A percentile compares a stretch with the other conserved stretches of the same genome.
These are phyloP conservation scores for Oceanodroma tethys DNA, from an alignment of 2,113 vertebrate species.

Conservation along the genomic window DNA sequence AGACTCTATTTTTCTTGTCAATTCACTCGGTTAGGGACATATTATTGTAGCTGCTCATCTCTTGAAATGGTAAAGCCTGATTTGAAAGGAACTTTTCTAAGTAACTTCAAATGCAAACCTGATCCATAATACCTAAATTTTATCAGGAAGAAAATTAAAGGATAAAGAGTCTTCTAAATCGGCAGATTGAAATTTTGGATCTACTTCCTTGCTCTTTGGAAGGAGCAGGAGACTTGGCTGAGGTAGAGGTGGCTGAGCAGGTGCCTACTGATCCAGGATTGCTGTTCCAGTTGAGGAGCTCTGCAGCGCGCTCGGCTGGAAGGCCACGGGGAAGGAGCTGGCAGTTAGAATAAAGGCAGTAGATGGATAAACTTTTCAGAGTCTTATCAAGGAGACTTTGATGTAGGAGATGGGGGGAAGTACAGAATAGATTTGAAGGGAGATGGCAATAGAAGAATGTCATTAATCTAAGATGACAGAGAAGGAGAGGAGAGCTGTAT, in stretches of 20 bases:
- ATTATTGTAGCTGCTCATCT: neutral
- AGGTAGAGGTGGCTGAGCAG: neutral
- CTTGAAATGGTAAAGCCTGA: neutral
- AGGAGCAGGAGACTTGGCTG: neutral
- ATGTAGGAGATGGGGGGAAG: neutral
- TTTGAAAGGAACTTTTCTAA: neutral
- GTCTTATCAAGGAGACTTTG: neutral
- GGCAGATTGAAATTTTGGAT: neutral
- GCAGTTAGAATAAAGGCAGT: neutral
- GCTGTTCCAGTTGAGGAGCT: neutral
- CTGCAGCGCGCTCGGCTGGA: rapidly evolving
- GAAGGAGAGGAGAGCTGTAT: neutral
- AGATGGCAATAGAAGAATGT: neutral
- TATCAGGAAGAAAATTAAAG: neutral
- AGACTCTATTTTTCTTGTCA: neutral
- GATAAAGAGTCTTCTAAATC: neutral
- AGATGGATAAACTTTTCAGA: neutral
- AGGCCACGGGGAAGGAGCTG: neutral
- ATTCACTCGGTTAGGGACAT: neutral
- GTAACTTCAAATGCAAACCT: neutral
- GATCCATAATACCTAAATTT: neutral
- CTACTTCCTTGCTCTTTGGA: neutral
- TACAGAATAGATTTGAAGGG: neutral
- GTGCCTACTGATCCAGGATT: neutral
- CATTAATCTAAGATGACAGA: neutral